Percentiles rank a stretch among this genome's conserved stretches.
Conservation (phyloP, 2,797 vertebrate genomes). For the Hapalemur alaotrensis region DNA sequence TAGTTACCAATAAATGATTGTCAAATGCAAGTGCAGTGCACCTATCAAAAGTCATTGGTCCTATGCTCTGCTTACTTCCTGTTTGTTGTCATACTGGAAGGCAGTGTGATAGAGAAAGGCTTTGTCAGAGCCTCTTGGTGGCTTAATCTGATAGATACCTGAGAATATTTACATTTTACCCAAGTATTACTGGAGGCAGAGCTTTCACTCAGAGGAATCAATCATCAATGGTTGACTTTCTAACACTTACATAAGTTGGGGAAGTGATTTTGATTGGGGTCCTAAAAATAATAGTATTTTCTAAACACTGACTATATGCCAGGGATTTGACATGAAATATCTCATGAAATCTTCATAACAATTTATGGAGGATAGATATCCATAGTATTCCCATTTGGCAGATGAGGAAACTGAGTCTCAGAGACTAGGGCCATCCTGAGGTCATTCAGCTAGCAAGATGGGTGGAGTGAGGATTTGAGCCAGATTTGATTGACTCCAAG, state of each 20-base stretch:
- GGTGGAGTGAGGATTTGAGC: neutral
- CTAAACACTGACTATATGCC: neutral
- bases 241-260: neutral
- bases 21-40: neutral
- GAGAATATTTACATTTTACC: slow-evolving; percentile 16
- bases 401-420: neutral
- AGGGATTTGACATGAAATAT: neutral
- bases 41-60: neutral
- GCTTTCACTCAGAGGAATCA: neutral
- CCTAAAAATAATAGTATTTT: slow-evolving; percentile 32
- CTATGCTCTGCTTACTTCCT: neutral
- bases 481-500: neutral
- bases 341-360: neutral
- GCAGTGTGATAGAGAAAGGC: neutral
- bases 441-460: neutral
- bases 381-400: neutral
- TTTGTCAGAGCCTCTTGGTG: neutral
- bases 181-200: neutral
- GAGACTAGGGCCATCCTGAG: neutral
- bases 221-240: neutral
- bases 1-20: neutral
- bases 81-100: neutral
- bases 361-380: neutral
- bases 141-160: neutral
- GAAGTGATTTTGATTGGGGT: neutral